These are phyloP conservation scores for Cephus runcator DNA, from an alignment of 2,888 invertebrate species.

Conservation along the genomic window DNA sequence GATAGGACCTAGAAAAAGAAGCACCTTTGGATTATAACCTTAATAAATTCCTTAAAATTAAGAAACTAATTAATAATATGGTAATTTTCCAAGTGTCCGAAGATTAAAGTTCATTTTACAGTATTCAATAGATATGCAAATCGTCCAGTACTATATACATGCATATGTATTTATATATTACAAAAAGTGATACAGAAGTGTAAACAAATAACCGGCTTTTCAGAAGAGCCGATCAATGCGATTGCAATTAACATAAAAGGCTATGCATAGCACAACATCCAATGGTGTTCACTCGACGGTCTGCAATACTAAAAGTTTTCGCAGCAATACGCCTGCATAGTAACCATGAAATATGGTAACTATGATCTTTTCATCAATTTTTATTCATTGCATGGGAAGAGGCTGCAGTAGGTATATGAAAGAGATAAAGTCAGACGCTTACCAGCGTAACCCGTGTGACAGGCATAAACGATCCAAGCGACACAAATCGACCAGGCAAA, in stretches of 20 bases:
- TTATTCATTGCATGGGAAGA: background rate
- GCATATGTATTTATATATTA: background rate
- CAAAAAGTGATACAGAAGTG: background rate
- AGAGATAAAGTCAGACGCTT: slow-evolving; percentile 16
- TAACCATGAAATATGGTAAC: background rate
- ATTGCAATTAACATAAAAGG: too few species aligned
- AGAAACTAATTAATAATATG: background rate
- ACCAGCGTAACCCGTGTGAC: slow-evolving; percentile 67
- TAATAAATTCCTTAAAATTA: too few species aligned
- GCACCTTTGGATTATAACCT: too few species aligned
- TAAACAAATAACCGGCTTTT: too few species aligned
- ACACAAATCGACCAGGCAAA: slow-evolving; percentile 65
- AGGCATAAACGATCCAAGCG: slow-evolving; percentile 67
- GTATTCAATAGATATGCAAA: background rate
- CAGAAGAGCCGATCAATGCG: background rate
- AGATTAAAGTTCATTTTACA: background rate
- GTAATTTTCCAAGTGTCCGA: background rate
- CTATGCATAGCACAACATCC: background rate
- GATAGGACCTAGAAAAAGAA: slow-evolving; percentile 4
- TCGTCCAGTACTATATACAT: background rate
- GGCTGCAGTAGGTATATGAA: background rate
- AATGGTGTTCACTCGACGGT: background rate
- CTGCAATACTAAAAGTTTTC: background rate
- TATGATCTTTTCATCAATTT: background rate
- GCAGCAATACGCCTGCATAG: background rate